phyloP scores from a whole-genome alignment of 2,888 invertebrate genomes.

The Chorisops tibialis region DNA sequence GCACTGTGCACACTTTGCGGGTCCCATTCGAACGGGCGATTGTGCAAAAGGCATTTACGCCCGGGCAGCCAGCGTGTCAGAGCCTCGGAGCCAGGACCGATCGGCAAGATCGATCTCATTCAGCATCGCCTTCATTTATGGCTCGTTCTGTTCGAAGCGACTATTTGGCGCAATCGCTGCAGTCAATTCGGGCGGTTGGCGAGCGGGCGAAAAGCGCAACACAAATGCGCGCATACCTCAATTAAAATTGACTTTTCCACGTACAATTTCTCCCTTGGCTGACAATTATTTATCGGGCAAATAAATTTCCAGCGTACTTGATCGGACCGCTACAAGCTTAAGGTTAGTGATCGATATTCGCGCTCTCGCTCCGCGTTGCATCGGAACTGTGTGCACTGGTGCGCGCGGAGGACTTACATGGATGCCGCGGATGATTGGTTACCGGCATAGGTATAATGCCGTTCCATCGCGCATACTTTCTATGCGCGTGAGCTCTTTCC shows the following conservation, averaged over 20 bases:
- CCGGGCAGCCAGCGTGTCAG: too few species aligned
- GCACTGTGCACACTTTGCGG: too few species aligned
- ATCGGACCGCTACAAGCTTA: too few species aligned
- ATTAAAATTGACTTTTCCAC: conserved; percentile 15
- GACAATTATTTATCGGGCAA: conserved; percentile 5
- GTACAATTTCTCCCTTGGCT: conserved; percentile 7
- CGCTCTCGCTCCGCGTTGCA: not conserved
- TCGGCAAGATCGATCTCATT: too few species aligned
- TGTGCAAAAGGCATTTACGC: too few species aligned
- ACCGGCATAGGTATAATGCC: not conserved
- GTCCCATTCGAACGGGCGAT: too few species aligned
- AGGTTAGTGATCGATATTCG: too few species aligned
- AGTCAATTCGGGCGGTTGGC: not conserved
- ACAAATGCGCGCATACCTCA: conserved; percentile 2
- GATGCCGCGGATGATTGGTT: not conserved
- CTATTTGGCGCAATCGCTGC: not conserved
- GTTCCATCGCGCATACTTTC: not conserved
- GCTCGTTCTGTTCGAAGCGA: not conserved
- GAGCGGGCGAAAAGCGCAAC: not conserved
- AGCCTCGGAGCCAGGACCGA: too few species aligned
- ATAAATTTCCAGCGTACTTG: not conserved
- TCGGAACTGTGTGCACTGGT: not conserved
- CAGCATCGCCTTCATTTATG: too few species aligned
- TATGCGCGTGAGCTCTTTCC: not conserved
- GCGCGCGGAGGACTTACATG: not conserved